Conservation (phyloP, 2,888 invertebrate genomes). For the Heteromyza rotundicornis region DNA sequence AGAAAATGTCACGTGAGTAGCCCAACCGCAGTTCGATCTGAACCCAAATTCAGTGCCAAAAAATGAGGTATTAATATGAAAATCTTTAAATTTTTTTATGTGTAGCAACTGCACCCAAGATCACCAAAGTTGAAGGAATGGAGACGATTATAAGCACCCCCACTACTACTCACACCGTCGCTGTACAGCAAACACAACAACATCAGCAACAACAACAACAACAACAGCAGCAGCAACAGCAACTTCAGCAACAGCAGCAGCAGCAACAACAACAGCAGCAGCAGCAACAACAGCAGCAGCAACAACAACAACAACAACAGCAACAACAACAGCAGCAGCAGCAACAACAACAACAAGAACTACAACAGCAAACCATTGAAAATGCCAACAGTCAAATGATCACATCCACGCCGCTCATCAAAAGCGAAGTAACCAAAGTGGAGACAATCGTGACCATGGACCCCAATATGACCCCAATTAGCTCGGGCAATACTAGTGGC, state of each 20-base stretch:
- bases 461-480: slow-evolving; percentile 52
- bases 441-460: slow-evolving; percentile 59
- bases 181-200: slow-evolving; percentile 35
- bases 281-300: slow-evolving; percentile 36
- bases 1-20: slow-evolving; percentile 61
- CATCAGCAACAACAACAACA: slow-evolving; percentile 42
- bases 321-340: slow-evolving; percentile 32
- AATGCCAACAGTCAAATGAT: slow-evolving; percentile 50
- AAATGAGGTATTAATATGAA: background rate
- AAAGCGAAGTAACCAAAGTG: slow-evolving; percentile 55
- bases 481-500: slow-evolving; percentile 35
- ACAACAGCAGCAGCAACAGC: slow-evolving; percentile 46
- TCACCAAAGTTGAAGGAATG: slow-evolving; percentile 60
- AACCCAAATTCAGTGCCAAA: background rate
- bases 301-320: slow-evolving; percentile 39
- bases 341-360: slow-evolving; percentile 30
- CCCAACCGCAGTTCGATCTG: background rate
- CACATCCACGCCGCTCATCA: slow-evolving; percentile 55
- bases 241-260: slow-evolving; percentile 38
- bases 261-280: slow-evolving; percentile 47
- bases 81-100: background rate
- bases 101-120: slow-evolving; percentile 55
- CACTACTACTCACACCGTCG: slow-evolving; percentile 48
- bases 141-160: slow-evolving; percentile 59
- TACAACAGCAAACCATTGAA: slow-evolving; percentile 43